Evolutionary conservation across 2,113 vertebrate genomes (phyloP).

Genomic region (Bettongia penicillata): DNA sequence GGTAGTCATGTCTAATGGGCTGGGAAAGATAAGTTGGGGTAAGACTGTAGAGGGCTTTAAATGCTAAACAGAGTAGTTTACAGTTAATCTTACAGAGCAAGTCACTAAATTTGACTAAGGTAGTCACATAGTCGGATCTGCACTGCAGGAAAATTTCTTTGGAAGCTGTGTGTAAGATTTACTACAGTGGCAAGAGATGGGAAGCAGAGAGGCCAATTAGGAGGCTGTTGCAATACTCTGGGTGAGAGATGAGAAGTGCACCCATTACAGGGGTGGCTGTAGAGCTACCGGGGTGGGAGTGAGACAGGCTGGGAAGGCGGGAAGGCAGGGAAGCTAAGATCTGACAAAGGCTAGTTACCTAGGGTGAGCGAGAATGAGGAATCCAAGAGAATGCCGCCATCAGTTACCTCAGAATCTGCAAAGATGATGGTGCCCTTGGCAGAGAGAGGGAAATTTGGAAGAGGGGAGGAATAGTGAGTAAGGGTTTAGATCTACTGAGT

Average conservation of each 20-base stretch:
- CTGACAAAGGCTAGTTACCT: background rate
- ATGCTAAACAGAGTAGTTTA: background rate
- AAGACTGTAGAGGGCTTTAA: background rate
- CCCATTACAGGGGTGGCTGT: background rate
- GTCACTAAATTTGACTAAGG: background rate
- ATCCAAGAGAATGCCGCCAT: background rate
- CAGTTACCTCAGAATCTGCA: background rate
- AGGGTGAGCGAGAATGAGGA: background rate
- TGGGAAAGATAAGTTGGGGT: background rate
- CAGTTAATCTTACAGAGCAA: background rate
- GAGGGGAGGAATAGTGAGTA: background rate
- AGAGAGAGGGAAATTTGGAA: background rate
- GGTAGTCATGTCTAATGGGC: background rate
- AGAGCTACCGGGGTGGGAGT: background rate
- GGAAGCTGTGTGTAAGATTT: background rate
- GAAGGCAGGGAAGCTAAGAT: background rate
- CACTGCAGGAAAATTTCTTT: background rate
- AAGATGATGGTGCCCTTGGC: background rate
- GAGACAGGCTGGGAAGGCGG: background rate
- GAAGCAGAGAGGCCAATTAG: background rate
- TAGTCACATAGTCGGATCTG: background rate
- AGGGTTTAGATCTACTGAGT: background rate
- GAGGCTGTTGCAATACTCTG: background rate
- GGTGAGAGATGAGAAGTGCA: background rate
- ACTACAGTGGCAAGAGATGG: background rate